Evolutionary conservation across 2,797 vertebrate genomes (phyloP), one percentile per base, ranked within the genome.

Genomic region (Ctenopoma kingsleyae): DNA sequence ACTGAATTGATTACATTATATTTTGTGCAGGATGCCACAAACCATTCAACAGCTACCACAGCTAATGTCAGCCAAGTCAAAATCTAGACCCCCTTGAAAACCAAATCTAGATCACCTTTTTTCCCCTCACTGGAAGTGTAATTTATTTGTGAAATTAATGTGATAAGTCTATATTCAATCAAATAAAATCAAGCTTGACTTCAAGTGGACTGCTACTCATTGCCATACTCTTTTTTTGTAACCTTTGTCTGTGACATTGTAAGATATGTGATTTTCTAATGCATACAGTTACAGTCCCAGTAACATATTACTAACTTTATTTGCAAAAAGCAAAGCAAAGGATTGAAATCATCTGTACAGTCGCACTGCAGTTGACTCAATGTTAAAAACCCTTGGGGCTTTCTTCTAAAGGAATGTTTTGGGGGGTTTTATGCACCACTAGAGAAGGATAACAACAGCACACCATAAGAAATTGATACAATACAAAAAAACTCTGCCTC

Each of bases 401-500:
- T 47, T 10, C 44, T 82, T 74, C 80, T 79, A 60, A 71, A 80
- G 71, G 69, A 83, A 78, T 77, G 74, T 67, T 81, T 81, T 81
- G 72, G 32, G 16, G 44, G 72, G 61, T 76, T 88, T 89, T 83
- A 85, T 83, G 77, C 78, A 78, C 79, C 85, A 83, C 76, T 53
- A 79, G 71, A 91, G 81, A 76, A 61, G 80, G 54, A 71, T 59
- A 82, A 84, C 76, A 88, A 80, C 71, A 83, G 81, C 76, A 76
- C 53, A 58, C 68, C 73, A 62, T 76, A 83, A 85, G 83, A 90
- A 90, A 89, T 81, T 89, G 83, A 89, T 84, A 86, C 76, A 85
- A 86, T 87, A 89, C 81, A 87, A 87, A 87, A 89, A 81, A 87
- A 80, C 62, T 67, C 61, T 80, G 73, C 82, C 82, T 91, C 63